Evolutionary conservation across 2,888 invertebrate species (phyloP).

Genomic region (Tachina fera): DNA sequence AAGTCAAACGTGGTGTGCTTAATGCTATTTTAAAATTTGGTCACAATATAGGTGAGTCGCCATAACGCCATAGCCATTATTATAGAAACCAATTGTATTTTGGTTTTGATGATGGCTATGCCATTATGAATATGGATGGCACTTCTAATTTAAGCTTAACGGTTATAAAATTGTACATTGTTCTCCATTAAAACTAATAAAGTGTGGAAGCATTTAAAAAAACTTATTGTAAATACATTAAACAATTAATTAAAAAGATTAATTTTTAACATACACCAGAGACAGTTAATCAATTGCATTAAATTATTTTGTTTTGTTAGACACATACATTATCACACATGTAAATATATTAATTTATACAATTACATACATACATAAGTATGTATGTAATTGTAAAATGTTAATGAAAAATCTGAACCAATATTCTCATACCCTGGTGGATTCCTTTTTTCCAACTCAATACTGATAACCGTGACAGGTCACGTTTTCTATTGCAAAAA

Average conservation of each 20-base stretch:
- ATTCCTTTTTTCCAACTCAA: not conserved
- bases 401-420: conserved; percentile 7
- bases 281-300: conserved; percentile 30
- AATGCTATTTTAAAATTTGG: too few species aligned
- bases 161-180: not conserved
- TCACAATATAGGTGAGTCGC: too few species aligned
- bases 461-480: conserved; percentile 34
- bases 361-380: not conserved
- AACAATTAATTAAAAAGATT: conserved; percentile 30
- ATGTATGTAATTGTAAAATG: not conserved
- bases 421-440: conserved; percentile 15
- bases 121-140: too few species aligned
- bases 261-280: conserved; percentile 26
- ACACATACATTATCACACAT: too few species aligned
- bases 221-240: conserved; percentile 37
- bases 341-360: not conserved
- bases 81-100: too few species aligned
- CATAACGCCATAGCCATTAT: too few species aligned
- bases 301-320: not conserved
- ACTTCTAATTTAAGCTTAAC: too few species aligned
- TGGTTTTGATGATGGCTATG: too few species aligned
- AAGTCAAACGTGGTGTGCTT: too few species aligned
- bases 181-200: not conserved
- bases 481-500: conserved; percentile 32
- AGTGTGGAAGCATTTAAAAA: not conserved